Conservation (phyloP, 2,797 vertebrate genomes). For the Danio tinwini region DNA sequence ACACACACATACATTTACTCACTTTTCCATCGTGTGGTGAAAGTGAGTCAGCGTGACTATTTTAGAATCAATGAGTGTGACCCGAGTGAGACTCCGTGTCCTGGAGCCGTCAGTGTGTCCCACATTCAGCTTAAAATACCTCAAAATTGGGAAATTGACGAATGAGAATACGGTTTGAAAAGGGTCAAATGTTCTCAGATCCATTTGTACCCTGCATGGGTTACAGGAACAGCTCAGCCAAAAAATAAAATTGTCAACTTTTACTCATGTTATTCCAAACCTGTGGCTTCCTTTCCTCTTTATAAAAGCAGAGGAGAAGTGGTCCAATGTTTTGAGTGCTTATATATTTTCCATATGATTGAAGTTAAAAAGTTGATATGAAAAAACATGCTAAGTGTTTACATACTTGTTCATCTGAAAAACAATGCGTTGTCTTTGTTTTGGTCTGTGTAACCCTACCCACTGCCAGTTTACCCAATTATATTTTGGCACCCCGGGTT, state of each 20-base stretch:
- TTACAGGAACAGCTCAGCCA: not conserved
- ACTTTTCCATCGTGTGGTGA: not conserved
- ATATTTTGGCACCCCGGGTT: too few relatives aligned
- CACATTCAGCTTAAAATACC: constrained; percentile 22
- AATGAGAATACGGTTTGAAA: constrained; percentile 1
- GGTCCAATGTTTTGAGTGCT: not conserved
- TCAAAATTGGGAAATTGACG: not conserved
- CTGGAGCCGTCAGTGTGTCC: not conserved
- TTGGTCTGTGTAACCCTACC: too few relatives aligned
- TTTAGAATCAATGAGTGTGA: constrained; percentile 25
- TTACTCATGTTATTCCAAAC: not conserved
- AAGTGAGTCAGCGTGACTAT: constrained; percentile 26
- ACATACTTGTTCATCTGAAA: too few relatives aligned
- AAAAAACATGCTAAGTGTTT: too few relatives aligned
- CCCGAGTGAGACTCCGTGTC: not conserved
- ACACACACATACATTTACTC: constrained; percentile 9
- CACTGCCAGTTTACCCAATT: too few relatives aligned
- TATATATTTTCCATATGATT: not conserved
- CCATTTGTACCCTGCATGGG: not conserved
- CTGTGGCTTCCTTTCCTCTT: not conserved
- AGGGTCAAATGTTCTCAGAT: not conserved
- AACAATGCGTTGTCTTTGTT: too few relatives aligned
- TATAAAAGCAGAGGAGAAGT: not conserved
- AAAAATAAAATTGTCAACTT: not conserved
- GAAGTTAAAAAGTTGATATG: not conserved